A percentile compares a stretch with the other conserved stretches of the same genome.
Conservation (phyloP, 2,113 vertebrate genomes). For the Bucco capensis region DNA sequence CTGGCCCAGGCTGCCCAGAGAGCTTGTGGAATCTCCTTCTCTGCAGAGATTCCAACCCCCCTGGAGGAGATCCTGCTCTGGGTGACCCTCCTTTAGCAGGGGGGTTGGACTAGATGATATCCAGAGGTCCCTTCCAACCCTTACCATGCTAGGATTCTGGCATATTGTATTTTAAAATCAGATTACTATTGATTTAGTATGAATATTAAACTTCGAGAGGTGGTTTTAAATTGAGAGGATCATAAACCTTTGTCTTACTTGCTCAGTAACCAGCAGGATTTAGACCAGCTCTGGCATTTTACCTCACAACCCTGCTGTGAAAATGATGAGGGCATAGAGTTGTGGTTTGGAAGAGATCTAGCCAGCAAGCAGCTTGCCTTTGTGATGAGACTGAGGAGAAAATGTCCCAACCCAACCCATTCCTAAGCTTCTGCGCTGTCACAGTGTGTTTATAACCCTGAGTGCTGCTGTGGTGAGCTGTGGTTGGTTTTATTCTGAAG, state of each 20-base stretch:
- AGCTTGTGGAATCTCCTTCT: too few species aligned
- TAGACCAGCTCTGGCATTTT: not conserved
- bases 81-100: too few species aligned
- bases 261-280: not conserved
- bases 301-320: not conserved
- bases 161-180: too few species aligned
- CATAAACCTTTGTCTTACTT: not conserved
- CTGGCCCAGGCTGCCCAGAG: too few species aligned
- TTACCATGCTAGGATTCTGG: too few species aligned
- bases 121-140: too few species aligned
- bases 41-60: too few species aligned
- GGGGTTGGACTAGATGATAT: too few species aligned
- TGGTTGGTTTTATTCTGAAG: not conserved
- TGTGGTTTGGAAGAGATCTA: not conserved
- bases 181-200: not conserved
- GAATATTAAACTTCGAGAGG: not conserved
- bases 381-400: accelerated
- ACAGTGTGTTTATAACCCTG: not conserved
- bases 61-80: too few species aligned
- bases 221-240: not conserved
- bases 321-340: not conserved
- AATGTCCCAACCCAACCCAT: not conserved
- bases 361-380: not conserved
- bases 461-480: not conserved
- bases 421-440: not conserved